Base-by-base conservation (phyloP, 1,140 invertebrate species). In the Metopolophium dirhodum region DNA sequence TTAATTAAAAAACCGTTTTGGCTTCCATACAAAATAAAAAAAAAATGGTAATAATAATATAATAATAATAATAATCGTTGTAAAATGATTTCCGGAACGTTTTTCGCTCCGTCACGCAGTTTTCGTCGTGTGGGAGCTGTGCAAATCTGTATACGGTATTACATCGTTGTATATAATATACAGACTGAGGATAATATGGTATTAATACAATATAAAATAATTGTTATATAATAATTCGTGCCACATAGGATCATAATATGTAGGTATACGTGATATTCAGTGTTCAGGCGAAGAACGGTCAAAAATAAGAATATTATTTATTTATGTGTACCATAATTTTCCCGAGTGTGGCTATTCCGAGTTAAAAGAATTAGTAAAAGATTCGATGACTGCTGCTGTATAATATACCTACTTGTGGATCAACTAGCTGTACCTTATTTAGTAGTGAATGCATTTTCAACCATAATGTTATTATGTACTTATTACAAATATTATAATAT, bases 1-100 rank as follows among this genome's bases (percentile, higher is more conserved):
- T 45, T 90, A 45, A 61, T 61, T 68, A 68, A 61, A 90, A 61
- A 90, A 90, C 57, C 54, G 89, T 68, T 90, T 90, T 26, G 11
- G 20, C 35, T 89, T 22, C 22, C 8, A 54, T 37, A 61, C 18
- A 57, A 89, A 57, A 57, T 51, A 18, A 41, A 57, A 41, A 41
- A 61, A 57, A 61, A 57, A 90, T 18, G 9, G 35, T 89, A 89
- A 89, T 57, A 54, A 23, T 89, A 87, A 47, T n/a, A 47, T 49
- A 87, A 86, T 30, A 49, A 51, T 30, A 49, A 51, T 41, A 85
- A 87, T 23, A 87, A 49, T 49, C 37, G 41, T 85, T 49, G 14
- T 14, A 57, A 54, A 54, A 37, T 23, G 26, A 51, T 45, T 30
- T 89, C 49, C 49, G 87, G 87, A 54, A 89, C 35, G 1, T 54